Evolutionary conservation across 2,113 vertebrate genomes (phyloP).

Genomic region (Chascanopsetta lugubris): DNA sequence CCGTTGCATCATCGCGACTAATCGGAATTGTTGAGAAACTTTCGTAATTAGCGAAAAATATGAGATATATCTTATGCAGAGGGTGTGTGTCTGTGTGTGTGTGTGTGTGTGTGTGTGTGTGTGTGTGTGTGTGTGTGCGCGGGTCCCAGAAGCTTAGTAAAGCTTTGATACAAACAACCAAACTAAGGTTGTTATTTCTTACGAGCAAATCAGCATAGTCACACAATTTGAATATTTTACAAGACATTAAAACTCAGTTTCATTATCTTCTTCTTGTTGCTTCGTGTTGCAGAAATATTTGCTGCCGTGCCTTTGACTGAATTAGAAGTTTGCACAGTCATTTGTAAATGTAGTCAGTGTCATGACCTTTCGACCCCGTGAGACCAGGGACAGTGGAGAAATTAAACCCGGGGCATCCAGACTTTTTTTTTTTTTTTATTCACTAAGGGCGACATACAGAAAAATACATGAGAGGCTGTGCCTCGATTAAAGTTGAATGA

Average conservation of each 20-base stretch:
- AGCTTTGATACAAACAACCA: conserved; percentile 63
- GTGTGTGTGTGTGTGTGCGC: conserved; percentile 16
- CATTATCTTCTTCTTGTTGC: conserved; percentile 40
- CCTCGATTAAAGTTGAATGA: no score
- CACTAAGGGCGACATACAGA: no score
- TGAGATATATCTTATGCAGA: conserved; percentile 50
- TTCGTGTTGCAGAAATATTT: conserved; percentile 32
- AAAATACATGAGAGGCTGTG: no score
- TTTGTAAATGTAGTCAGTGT: background rate
- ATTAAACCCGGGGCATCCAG: no score
- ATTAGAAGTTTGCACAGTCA: conserved; percentile 24
- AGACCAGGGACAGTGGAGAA: background rate
- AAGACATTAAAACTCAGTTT: conserved; percentile 29
- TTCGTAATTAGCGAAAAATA: conserved; percentile 69
- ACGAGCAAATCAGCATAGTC: conserved; percentile 52
- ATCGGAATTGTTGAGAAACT: conserved; percentile 68
- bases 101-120: no score
- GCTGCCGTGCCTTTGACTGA: conserved; percentile 15
- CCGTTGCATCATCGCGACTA: conserved; percentile 66
- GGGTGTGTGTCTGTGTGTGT: no score
- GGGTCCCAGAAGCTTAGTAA: conserved; percentile 54
- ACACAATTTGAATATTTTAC: conserved; percentile 65
- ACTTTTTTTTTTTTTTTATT: no score
- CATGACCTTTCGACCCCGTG: conserved; percentile 32
- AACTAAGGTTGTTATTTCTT: conserved; percentile 52